Evolutionary conservation across 1,140 invertebrate genomes (phyloP).

Genomic region (Gryon sp.): DNA sequence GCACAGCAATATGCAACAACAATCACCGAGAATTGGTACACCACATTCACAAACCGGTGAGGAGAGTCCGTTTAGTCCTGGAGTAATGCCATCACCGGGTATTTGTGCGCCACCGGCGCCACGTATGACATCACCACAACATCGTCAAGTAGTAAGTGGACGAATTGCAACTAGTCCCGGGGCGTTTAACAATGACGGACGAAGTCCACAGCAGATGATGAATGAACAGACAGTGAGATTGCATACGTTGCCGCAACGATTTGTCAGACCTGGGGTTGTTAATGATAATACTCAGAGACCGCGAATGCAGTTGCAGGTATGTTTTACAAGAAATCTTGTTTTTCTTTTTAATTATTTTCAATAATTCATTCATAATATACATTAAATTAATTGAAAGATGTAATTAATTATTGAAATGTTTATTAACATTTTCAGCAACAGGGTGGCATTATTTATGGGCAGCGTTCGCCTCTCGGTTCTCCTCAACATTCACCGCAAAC

Average conservation of each 20-base stretch:
- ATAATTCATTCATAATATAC: no score
- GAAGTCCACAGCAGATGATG: conserved; percentile 75
- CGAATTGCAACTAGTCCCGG: conserved; percentile 81
- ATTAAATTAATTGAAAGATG: no score
- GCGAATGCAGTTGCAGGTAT: conserved; percentile 71
- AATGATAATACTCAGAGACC: conserved; percentile 72
- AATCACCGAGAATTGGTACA: conserved; percentile 82
- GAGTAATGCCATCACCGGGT: conserved; percentile 73
- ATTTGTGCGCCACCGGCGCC: conserved; percentile 76
- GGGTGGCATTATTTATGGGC: conserved; percentile 73
- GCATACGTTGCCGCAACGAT: conserved; percentile 72
- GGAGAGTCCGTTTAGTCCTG: conserved; percentile 80
- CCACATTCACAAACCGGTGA: conserved; percentile 82
- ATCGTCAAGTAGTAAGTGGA: conserved; percentile 74
- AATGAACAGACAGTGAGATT: conserved; percentile 67
- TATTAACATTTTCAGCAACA: no score
- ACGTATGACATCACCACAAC: conserved; percentile 82
- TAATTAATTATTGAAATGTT: no score
- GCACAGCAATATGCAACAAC: conserved; percentile 78
- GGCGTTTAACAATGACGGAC: conserved; percentile 74
- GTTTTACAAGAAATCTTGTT: no score
- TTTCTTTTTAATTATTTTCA: no score
- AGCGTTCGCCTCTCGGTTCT: conserved; percentile 69
- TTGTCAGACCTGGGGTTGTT: conserved; percentile 72
- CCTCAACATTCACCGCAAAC: conserved; percentile 68